Percentiles rank a stretch among this genome's conserved stretches.
Conservation (phyloP, 2,113 vertebrate species). For the Nothocercus nigrocapillus region DNA sequence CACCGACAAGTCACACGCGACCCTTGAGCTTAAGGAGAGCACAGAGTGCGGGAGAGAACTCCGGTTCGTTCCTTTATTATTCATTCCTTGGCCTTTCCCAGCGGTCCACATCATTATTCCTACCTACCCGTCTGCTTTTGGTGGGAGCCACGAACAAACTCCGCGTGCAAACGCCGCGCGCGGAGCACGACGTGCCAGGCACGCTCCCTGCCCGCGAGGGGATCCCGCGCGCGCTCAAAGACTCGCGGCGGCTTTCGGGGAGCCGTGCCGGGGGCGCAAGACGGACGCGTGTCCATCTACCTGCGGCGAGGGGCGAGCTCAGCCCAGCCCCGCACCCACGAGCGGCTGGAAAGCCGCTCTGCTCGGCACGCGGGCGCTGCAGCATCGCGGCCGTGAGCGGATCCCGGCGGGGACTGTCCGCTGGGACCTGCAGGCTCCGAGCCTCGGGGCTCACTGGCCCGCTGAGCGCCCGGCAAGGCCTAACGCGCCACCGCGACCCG, state of each 20-base stretch:
- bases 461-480: neutral
- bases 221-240: neutral
- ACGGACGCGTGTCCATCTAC: neutral
- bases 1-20: neutral
- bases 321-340: neutral
- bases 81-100: neutral
- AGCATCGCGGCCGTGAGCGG: neutral
- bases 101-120: neutral
- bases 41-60: neutral
- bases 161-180: neutral
- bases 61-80: neutral
- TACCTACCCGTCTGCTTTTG: neutral
- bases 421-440: neutral
- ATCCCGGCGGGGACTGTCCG: neutral
- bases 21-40: neutral
- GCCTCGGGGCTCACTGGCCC: accelerated
- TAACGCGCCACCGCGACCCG: neutral
- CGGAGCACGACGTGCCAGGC: neutral
- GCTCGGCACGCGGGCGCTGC: neutral
- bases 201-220: neutral
- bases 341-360: neutral
- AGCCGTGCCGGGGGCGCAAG: neutral
- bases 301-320: neutral
- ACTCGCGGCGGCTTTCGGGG: neutral
- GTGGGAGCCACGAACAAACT: neutral